A percentile compares a stretch with the other conserved stretches of the same genome.
Conservation (phyloP, 2,888 invertebrate species). For the Hirtodrosophila alboralis region DNA sequence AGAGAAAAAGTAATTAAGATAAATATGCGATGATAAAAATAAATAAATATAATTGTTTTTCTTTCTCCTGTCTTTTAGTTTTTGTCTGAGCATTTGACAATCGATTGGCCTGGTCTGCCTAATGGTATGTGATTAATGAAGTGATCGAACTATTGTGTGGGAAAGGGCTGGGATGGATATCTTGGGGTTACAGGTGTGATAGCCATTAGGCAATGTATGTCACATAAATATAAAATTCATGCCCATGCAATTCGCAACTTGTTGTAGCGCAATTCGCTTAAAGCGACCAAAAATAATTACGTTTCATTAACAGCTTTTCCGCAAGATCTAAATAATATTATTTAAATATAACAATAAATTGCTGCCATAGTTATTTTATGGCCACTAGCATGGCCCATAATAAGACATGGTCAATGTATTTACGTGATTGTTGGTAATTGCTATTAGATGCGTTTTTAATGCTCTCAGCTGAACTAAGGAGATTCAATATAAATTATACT, state of each 20-base stretch:
- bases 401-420: slow-evolving; percentile 20
- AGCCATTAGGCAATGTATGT: slow-evolving; percentile 23
- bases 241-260: slow-evolving; percentile 36
- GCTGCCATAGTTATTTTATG: slow-evolving; percentile 22
- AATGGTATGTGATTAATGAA: slow-evolving; percentile 74
- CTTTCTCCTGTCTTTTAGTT: slow-evolving; percentile 30
- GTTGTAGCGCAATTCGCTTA: slow-evolving; percentile 27
- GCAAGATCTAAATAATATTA: slow-evolving; percentile 3
- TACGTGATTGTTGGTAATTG: slow-evolving; percentile 28
- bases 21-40: slow-evolving; percentile 74
- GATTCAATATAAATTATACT: background rate
- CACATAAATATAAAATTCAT: background rate
- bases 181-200: slow-evolving; percentile 37
- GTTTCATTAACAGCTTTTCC: slow-evolving; percentile 33
- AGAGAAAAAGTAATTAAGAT: slow-evolving; percentile 78
- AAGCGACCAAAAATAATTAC: slow-evolving; percentile 21
- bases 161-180: background rate
- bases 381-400: slow-evolving; percentile 23
- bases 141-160: slow-evolving; percentile 33
- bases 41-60: slow-evolving; percentile 78
- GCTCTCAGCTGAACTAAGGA: slow-evolving; percentile 5
- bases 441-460: slow-evolving; percentile 48
- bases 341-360: slow-evolving; percentile 7
- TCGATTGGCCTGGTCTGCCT: slow-evolving; percentile 58
- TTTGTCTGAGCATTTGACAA: slow-evolving; percentile 54